Percentiles rank a stretch among this genome's conserved stretches.
Conservation (phyloP, 2,797 vertebrate genomes). For the Erpetoichthys calabaricus region DNA sequence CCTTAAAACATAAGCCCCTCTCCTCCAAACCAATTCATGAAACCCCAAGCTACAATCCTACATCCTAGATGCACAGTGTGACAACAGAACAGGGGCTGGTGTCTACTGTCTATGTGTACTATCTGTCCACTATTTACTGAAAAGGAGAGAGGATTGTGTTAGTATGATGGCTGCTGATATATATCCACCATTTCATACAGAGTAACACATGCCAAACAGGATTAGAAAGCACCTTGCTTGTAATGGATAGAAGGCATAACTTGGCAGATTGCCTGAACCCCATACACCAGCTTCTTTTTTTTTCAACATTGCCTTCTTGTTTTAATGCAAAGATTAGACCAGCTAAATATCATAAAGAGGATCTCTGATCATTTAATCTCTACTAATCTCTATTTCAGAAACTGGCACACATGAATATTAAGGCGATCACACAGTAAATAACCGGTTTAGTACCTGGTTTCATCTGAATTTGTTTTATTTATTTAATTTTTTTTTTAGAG, state of each 20-base stretch:
- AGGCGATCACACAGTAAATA: conserved; percentile 30
- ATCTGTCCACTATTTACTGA: too few relatives aligned
- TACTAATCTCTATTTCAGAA: conserved; percentile 31
- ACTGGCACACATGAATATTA: conserved; percentile 21
- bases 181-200: neutral
- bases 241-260: neutral
- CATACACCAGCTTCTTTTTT: neutral
- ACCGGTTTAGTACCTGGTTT: conserved; percentile 30
- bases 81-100: conserved; percentile 2
- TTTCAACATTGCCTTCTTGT: conserved; percentile 10
- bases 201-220: neutral
- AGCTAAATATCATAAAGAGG: conserved; percentile 32
- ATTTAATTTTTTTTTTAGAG: conserved; percentile 6
- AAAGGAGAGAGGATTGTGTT: too few relatives aligned
- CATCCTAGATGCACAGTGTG: neutral
- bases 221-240: neutral
- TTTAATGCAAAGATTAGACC: conserved; percentile 31
- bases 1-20: conserved; percentile 15
- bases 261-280: neutral
- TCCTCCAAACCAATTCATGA: neutral
- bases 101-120: too few relatives aligned
- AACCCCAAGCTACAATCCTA: neutral
- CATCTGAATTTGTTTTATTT: too few relatives aligned
- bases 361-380: conserved; percentile 24
- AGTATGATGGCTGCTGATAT: too few relatives aligned